Evolutionary conservation across 2,888 invertebrate genomes (phyloP).

Genomic region (Baronia brevicornis): DNA sequence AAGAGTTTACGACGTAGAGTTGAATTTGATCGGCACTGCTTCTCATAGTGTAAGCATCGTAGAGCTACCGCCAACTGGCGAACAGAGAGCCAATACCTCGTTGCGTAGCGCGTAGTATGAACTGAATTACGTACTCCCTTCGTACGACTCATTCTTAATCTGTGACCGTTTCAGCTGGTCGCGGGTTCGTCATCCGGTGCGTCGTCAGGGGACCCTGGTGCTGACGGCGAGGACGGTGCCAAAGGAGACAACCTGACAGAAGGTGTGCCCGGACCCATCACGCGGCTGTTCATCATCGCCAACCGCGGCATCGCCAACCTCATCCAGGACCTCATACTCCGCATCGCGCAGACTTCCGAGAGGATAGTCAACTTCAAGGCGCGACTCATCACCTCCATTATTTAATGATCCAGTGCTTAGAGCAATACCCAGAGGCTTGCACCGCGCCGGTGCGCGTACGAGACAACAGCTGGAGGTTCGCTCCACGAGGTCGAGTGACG

Average conservation of each 20-base stretch:
- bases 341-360: constrained; percentile 92
- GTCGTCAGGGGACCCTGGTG: constrained; percentile 62
- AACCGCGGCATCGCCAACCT: constrained; percentile 91
- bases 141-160: neutral
- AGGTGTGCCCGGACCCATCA: constrained; percentile 91
- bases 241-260: constrained; percentile 83
- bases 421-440: constrained; percentile 35
- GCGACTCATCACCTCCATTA: constrained; percentile 91
- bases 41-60: too few species aligned
- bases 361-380: constrained; percentile 95
- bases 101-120: too few species aligned
- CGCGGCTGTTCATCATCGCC: constrained; percentile 89
- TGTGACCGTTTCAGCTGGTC: constrained; percentile 79
- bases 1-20: too few species aligned
- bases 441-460: constrained; percentile 10
- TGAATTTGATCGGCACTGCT: too few species aligned
- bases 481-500: too few species aligned
- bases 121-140: too few species aligned
- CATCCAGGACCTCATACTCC: constrained; percentile 90
- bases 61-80: too few species aligned
- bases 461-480: neutral
- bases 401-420: constrained; percentile 75
- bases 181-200: constrained; percentile 81
- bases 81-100: too few species aligned
- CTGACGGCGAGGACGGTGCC: constrained; percentile 69